Conservation (phyloP, 2,888 invertebrate species). For the Drosophila testacea region DNA sequence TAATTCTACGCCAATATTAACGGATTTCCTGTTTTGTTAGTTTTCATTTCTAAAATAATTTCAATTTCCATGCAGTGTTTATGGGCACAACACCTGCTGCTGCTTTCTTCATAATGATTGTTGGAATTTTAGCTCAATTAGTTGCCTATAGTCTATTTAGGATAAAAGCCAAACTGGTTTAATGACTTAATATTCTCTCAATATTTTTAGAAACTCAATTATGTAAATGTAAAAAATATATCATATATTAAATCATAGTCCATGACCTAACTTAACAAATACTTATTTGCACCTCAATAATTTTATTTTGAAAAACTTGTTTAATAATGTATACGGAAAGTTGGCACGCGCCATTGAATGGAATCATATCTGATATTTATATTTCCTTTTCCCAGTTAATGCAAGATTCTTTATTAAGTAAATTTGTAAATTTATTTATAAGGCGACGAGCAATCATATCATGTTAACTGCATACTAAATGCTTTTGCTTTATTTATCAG, state of each 20-base stretch:
- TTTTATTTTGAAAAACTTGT: background rate
- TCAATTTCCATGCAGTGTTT: background rate
- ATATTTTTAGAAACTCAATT: background rate
- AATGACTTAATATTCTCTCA: background rate
- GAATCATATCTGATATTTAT: background rate
- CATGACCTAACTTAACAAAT: background rate
- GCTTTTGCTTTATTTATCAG: constrained; percentile 18
- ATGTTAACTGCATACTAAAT: constrained; percentile 3
- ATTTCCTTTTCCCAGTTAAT: background rate
- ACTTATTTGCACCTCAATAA: too few relatives aligned
- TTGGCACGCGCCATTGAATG: background rate
- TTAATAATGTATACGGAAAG: background rate
- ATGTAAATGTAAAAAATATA: background rate
- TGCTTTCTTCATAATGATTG: background rate
- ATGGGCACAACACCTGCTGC: background rate
- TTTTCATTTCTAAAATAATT: background rate
- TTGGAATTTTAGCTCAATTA: background rate
- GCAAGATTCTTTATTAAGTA: background rate
- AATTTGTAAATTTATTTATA: constrained; percentile 5
- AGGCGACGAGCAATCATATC: background rate
- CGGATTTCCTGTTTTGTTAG: constrained; percentile 8
- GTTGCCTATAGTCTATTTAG: background rate
- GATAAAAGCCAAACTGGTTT: background rate
- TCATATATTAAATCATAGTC: background rate
- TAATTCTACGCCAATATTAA: background rate